Base-by-base conservation (phyloP, 2,797 vertebrate genomes). In the Hemibagrus guttatus region DNA sequence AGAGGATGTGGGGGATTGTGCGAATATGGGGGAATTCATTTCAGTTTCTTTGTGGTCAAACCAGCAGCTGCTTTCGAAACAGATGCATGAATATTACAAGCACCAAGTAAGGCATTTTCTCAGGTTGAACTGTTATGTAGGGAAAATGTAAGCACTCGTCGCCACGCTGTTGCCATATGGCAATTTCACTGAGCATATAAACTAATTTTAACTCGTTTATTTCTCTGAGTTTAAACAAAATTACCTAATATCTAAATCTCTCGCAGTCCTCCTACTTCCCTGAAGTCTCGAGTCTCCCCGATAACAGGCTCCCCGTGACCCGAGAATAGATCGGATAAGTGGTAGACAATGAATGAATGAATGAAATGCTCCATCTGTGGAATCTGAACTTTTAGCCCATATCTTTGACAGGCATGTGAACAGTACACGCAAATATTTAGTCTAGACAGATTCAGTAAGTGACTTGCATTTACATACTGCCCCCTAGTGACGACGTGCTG, bases 401-500 rank as follows among this genome's bases (percentile, higher is more conserved):
- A 39, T 85, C n/a, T 75, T 46, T 72, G 39, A 64, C 31, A 16
- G 54, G 46, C 21, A 56, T 21, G 13, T 19, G 14, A 12, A 84
- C 8, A n/a, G 7, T 23, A 8, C 61, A 19, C 13, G 66, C 19
- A 68, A 28, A 69, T 26, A n/a, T 46, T 12, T 39, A 14, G 39
- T 26, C 28, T 49, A 54, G 17, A 19, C 9, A 19, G 13, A 4
- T 23, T 28, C 13, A 46, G 86, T 83, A 63, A 46, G 0, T 16
- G 39, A 81, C 79, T 28, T 39, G 86, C 89, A 81, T 89, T 80
- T 72, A 87, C 85, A 78, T 76, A 92, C 87, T 90, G 87, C 93
- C 94, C 91, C 91, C 94, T 88, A 90, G 91, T 94, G 95, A 92
- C 71, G 83, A 76, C 14, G 5, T 66, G 1, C 3, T 19, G 69